These are phyloP conservation scores for Mormyrops boulengeri DNA, from an alignment of 2,797 vertebrate genomes.

Conservation along the genomic window DNA sequence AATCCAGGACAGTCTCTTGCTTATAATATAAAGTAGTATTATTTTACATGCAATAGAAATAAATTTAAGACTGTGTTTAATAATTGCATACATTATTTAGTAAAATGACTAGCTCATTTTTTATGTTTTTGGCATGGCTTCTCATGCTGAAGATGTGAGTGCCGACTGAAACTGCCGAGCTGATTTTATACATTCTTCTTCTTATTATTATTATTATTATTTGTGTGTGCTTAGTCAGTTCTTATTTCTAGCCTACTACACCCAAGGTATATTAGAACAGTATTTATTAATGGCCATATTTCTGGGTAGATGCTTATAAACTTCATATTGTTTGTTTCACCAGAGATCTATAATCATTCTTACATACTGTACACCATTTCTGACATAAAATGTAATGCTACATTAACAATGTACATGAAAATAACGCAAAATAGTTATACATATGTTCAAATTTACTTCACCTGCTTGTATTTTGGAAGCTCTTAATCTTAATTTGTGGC, in stretches of 20 bases:
- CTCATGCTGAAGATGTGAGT: background rate
- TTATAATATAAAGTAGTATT: background rate
- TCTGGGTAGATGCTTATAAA: background rate
- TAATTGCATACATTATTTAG: background rate
- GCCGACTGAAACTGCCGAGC: background rate
- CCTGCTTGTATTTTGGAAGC: background rate
- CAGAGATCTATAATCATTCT: background rate
- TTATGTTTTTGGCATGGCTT: background rate
- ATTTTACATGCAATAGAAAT: background rate
- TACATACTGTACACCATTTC: background rate
- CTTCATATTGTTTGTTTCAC: background rate
- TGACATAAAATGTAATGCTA: background rate
- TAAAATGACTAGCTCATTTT: background rate
- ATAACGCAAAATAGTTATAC: background rate
- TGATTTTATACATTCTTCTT: background rate
- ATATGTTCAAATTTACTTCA: background rate
- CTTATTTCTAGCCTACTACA: background rate
- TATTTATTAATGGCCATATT: background rate
- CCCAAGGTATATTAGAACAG: background rate
- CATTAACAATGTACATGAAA: background rate
- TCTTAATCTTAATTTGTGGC: background rate
- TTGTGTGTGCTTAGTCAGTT: background rate
- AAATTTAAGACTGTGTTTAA: background rate
- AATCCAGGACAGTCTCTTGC: background rate
- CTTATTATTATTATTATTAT: background rate